Conservation (phyloP, 2,888 invertebrate species). For the Exephanes ischioxanthus region DNA sequence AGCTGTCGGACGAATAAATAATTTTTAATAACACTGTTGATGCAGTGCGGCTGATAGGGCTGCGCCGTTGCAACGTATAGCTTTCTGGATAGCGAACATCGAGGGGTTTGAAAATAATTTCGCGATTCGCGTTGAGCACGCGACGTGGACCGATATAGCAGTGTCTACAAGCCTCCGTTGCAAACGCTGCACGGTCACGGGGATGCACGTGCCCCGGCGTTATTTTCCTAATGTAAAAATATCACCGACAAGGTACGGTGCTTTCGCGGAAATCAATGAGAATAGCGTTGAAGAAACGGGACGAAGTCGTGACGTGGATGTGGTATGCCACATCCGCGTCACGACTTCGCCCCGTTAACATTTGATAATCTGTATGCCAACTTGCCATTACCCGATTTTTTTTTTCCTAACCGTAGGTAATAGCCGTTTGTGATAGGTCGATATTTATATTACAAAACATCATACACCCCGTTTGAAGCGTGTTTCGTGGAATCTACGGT, state of each 20-base stretch:
- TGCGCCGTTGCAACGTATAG: not conserved
- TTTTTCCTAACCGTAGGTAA: not conserved
- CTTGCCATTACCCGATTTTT: no score
- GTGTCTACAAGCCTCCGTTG: not conserved
- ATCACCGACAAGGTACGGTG: not conserved
- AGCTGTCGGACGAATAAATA: slow-evolving; percentile 1
- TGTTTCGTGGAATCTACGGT: not conserved
- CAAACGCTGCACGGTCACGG: not conserved
- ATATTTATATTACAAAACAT: not conserved
- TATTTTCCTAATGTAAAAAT: slow-evolving; percentile 2
- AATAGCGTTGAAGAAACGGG: not conserved
- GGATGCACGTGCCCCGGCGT: not conserved
- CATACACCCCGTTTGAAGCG: not conserved
- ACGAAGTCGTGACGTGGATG: not conserved
- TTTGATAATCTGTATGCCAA: no score
- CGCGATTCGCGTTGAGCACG: slow-evolving; percentile 4
- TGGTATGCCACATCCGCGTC: not conserved
- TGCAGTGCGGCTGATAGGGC: not conserved
- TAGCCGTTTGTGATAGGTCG: no score
- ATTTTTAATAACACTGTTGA: slow-evolving; percentile 8
- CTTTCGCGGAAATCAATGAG: not conserved
- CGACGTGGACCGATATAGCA: slow-evolving; percentile 6
- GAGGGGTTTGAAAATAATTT: slow-evolving; percentile 12
- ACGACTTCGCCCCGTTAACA: no score
- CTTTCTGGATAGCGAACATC: not conserved